Conservation (phyloP, 2,797 vertebrate genomes). For the Delichon dasypus region DNA sequence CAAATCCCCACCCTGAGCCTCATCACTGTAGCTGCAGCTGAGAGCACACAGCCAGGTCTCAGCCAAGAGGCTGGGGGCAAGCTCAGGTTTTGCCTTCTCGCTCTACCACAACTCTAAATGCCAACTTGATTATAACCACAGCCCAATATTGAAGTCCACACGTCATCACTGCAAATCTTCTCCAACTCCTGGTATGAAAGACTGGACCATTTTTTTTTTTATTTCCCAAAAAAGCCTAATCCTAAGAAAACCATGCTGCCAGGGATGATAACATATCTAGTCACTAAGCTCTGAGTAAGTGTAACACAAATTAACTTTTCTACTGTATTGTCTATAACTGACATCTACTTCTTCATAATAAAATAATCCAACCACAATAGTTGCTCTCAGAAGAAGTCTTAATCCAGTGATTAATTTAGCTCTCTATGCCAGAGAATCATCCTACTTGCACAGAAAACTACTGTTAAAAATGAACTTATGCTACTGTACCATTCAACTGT, state of each 20-base stretch:
- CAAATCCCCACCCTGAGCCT: rapidly evolving
- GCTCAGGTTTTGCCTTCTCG: not conserved
- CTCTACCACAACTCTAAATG: not conserved
- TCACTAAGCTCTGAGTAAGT: not conserved
- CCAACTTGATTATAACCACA: not conserved
- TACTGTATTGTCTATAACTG: not conserved
- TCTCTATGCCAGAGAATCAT: not conserved
- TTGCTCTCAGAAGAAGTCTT: not conserved
- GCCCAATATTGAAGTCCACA: not conserved
- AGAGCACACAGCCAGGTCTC: not conserved
- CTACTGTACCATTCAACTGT: not conserved
- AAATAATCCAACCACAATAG: not conserved
- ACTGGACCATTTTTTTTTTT: not conserved
- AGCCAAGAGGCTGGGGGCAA: not conserved
- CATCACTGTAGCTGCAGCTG: not conserved
- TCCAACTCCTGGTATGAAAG: not conserved
- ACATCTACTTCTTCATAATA: not conserved
- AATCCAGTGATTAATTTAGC: not conserved
- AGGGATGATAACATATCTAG: not conserved
- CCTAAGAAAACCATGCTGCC: not conserved
- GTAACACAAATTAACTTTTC: not conserved
- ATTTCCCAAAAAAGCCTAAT: not conserved
- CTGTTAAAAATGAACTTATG: not conserved
- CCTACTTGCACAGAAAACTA: not conserved
- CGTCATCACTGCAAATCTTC: not conserved